Percentiles rank a stretch among this genome's conserved stretches.
Conservation (phyloP, 2,797 vertebrate genomes). For the Scarus forsteni region DNA sequence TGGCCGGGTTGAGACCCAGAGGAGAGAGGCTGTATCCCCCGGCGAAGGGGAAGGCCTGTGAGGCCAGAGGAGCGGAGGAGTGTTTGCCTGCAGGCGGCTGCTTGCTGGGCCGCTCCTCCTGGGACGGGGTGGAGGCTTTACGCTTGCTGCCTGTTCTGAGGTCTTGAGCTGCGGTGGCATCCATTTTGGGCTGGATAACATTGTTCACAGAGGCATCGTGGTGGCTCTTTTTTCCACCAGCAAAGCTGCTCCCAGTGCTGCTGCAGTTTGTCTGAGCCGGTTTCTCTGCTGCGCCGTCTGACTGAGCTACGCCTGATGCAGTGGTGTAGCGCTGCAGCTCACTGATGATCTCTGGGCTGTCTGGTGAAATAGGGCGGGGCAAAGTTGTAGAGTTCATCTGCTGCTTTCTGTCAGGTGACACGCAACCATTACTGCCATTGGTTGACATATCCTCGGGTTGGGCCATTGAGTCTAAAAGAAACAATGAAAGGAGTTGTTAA, state of each 20-base stretch:
- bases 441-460: slow-evolving; percentile 50
- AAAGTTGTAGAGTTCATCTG: slow-evolving; percentile 79
- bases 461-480: slow-evolving; percentile 83
- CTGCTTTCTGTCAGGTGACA: slow-evolving; percentile 82
- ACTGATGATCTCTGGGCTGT: slow-evolving; percentile 91
- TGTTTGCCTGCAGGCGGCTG: slow-evolving; percentile 84
- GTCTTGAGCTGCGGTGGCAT: slow-evolving; percentile 85
- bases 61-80: slow-evolving; percentile 82
- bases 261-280: slow-evolving; percentile 38
- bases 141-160: slow-evolving; percentile 88
- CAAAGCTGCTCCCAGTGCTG: slow-evolving; percentile 10
- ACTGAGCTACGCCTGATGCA: not conserved
- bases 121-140: slow-evolving; percentile 79
- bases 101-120: slow-evolving; percentile 83
- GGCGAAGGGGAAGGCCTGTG: slow-evolving; percentile 88
- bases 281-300: slow-evolving; percentile 45
- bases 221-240: slow-evolving; percentile 39
- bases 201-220: slow-evolving; percentile 45
- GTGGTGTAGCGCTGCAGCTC: slow-evolving; percentile 90
- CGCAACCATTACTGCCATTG: slow-evolving; percentile 83
- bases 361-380: slow-evolving; percentile 89
- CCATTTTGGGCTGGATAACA: slow-evolving; percentile 64
- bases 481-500: slow-evolving; percentile 2
- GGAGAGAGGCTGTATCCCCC: slow-evolving; percentile 89
- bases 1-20: slow-evolving; percentile 86